Evolutionary conservation across 2,797 vertebrate genomes (phyloP).

Genomic region (Paguma larvata): DNA sequence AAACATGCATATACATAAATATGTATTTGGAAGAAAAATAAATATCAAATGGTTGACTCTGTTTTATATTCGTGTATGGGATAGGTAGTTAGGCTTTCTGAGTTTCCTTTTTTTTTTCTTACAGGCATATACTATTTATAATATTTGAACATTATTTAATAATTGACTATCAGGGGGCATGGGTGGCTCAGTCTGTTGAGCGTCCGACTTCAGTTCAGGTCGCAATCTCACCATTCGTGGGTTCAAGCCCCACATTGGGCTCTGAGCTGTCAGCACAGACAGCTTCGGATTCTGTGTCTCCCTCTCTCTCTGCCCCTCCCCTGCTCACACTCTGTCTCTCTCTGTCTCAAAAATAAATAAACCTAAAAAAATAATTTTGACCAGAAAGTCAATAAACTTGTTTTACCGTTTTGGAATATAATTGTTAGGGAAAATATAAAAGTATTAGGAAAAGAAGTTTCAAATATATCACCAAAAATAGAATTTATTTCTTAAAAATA

Average conservation of each 20-base stretch:
- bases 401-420: conserved; percentile 48
- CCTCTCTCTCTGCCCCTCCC: too few relatives aligned
- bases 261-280: too few relatives aligned
- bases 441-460: conserved; percentile 49
- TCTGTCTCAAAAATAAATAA: too few relatives aligned
- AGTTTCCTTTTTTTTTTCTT: neutral
- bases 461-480: conserved; percentile 32
- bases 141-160: neutral
- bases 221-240: too few relatives aligned
- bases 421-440: conserved; percentile 9
- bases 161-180: neutral
- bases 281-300: too few relatives aligned
- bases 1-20: neutral
- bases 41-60: neutral
- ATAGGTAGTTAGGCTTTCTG: neutral
- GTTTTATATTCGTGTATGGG: neutral
- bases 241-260: too few relatives aligned
- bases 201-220: too few relatives aligned
- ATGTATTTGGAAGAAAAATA: neutral
- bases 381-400: neutral
- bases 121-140: neutral
- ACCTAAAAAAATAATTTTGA: neutral
- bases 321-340: too few relatives aligned
- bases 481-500: conserved; percentile 54
- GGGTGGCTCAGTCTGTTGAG: too few relatives aligned